phyloP scores from a whole-genome alignment of 2,888 invertebrate genomes.

The Acheta domesticus region DNA sequence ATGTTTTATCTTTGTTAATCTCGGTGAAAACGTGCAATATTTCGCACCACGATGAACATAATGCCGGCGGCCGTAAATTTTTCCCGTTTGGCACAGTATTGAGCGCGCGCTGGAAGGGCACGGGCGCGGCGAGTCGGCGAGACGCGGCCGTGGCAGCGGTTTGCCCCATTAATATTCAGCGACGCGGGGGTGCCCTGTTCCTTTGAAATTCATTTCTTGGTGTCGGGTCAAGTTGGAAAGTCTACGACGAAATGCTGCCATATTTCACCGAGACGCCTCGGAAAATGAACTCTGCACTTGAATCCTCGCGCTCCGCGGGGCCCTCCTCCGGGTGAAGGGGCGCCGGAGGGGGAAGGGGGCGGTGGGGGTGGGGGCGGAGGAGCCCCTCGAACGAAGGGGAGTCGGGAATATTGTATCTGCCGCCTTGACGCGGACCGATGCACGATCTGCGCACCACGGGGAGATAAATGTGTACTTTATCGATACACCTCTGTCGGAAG shows the following conservation, averaged over 20 bases:
- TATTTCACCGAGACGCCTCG: not conserved
- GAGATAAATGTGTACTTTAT: too few species aligned
- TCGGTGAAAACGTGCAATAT: conserved; percentile 10
- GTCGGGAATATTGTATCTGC: too few species aligned
- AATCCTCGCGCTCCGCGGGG: not conserved
- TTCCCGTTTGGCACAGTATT: conserved; percentile 18
- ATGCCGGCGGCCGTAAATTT: not conserved
- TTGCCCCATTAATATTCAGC: conserved; percentile 18
- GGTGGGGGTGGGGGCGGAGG: too few species aligned
- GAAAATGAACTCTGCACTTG: conserved; percentile 2
- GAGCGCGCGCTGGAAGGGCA: not conserved
- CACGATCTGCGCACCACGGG: too few species aligned
- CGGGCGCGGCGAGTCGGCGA: not conserved
- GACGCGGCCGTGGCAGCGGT: not conserved
- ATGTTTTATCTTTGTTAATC: conserved; percentile 18
- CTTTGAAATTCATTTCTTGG: conserved; percentile 18
- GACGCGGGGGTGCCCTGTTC: conserved; percentile 18
- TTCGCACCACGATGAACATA: conserved; percentile 18
- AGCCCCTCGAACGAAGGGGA: too few species aligned
- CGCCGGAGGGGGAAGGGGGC: too few species aligned
- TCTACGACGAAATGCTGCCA: not conserved
- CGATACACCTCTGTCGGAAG: too few species aligned
- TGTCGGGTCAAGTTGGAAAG: conserved; percentile 18
- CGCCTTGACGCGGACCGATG: too few species aligned
- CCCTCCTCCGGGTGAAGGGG: too few species aligned